Percentiles rank a stretch among this genome's conserved stretches.
Evolutionary conservation across 2,797 vertebrate genomes (phyloP).

Genomic region (Falco concolor): DNA sequence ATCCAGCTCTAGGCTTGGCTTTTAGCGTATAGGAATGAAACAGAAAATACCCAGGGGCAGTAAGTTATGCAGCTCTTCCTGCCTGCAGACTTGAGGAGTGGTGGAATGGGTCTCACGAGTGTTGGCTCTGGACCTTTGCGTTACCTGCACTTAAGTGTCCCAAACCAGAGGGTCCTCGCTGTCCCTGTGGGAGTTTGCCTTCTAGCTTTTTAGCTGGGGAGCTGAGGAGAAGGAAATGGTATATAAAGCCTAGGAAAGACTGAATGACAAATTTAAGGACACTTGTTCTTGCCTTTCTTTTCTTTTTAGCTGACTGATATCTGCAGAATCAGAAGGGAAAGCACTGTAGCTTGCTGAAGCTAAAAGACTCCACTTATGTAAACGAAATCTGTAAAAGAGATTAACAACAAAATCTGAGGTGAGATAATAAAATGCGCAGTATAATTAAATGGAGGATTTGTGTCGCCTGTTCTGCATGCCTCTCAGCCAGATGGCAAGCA

Average conservation of each 20-base stretch:
- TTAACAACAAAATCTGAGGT: constrained; percentile 45
- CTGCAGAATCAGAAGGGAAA: neutral
- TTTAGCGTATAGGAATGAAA: neutral
- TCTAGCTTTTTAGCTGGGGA: neutral
- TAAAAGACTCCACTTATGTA: constrained; percentile 39
- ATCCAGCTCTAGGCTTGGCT: neutral
- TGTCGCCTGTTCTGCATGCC: neutral
- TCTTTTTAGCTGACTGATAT: constrained; percentile 45
- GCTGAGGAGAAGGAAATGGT: neutral
- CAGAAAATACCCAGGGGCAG: neutral
- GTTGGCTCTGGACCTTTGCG: neutral
- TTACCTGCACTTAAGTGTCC: neutral
- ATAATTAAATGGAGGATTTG: constrained; percentile 45
- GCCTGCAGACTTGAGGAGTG: neutral
- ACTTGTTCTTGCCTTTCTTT: constrained; percentile 31
- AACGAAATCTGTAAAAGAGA: neutral
- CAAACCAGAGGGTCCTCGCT: neutral
- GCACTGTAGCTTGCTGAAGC: neutral
- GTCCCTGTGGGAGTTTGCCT: neutral
- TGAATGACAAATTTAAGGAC: constrained; percentile 18
- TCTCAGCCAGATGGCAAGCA: neutral
- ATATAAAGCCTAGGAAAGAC: neutral
- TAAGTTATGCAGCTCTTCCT: neutral
- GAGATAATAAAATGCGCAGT: constrained; percentile 51
- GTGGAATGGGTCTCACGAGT: neutral